Percentiles rank a stretch among this genome's conserved stretches.
Conservation (phyloP, 2,113 vertebrate genomes). For the Henicopernis longicauda region DNA sequence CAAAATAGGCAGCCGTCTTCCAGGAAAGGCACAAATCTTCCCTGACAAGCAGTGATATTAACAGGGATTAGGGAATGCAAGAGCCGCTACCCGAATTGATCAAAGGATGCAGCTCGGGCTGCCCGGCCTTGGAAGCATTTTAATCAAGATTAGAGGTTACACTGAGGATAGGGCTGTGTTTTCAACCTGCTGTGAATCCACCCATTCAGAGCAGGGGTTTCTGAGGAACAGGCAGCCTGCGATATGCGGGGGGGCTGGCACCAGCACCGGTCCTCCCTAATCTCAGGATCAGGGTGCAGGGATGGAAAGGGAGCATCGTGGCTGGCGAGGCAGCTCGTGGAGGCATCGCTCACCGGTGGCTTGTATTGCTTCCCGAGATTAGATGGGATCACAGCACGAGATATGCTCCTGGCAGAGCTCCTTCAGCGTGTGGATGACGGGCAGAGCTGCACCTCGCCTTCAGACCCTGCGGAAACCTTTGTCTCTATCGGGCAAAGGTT, state of each 20-base stretch:
- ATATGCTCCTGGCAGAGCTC: not conserved
- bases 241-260: not conserved
- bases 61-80: conserved; percentile 43
- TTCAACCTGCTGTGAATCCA: not conserved
- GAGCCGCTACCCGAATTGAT: not conserved
- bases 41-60: conserved; percentile 57
- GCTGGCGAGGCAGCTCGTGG: not conserved
- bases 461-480: rapidly evolving
- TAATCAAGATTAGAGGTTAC: conserved; percentile 23
- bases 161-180: not conserved
- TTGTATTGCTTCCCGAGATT: not conserved
- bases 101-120: not conserved
- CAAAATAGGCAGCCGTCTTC: not conserved
- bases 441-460: not conserved
- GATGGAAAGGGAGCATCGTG: not conserved
- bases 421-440: rapidly evolving
- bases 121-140: not conserved
- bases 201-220: not conserved
- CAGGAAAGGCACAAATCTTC: conserved; percentile 58
- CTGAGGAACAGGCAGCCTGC: not conserved
- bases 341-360: not conserved
- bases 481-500: not conserved
- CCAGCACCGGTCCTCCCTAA: not conserved
- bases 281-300: not conserved
- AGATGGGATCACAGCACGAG: not conserved